A percentile compares a stretch with the other conserved stretches of the same genome.
These are phyloP conservation scores for Entomobrya multifasciata DNA, from an alignment of 2,888 invertebrate genomes.

Conservation along the genomic window DNA sequence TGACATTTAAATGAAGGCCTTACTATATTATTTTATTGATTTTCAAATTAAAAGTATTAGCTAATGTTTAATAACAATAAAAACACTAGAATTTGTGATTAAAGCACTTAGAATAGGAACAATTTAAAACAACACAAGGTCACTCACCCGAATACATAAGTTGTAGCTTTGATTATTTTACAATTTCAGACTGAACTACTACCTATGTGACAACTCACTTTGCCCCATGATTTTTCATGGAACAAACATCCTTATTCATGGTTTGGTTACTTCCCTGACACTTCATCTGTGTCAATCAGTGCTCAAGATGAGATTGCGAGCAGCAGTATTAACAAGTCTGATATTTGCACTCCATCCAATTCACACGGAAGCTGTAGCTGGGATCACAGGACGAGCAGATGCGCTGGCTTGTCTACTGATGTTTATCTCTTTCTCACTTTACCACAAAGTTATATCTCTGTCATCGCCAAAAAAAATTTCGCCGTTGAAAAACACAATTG, in stretches of 20 bases:
- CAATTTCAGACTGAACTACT: slow-evolving; percentile 89
- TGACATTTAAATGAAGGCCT: too few relatives aligned
- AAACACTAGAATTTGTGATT: too few relatives aligned
- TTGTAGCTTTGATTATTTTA: too few relatives aligned
- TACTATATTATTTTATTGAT: too few relatives aligned
- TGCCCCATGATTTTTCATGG: slow-evolving; percentile 90
- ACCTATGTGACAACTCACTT: slow-evolving; percentile 84
- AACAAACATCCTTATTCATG: slow-evolving; percentile 89
- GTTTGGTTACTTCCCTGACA: slow-evolving; percentile 87
- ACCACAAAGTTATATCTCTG: slow-evolving; percentile 85
- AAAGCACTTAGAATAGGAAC: too few relatives aligned
- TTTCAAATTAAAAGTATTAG: too few relatives aligned
- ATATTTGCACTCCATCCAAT: slow-evolving; percentile 93
- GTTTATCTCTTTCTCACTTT: slow-evolving; percentile 89
- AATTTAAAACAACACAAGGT: too few relatives aligned
- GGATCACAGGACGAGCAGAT: slow-evolving; percentile 93
- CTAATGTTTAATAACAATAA: too few relatives aligned
- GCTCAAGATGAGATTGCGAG: slow-evolving; percentile 86
- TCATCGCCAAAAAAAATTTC: not conserved
- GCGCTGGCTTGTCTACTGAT: slow-evolving; percentile 92
- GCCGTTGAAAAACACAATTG: too few relatives aligned
- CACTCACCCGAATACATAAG: too few relatives aligned
- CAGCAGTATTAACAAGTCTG: slow-evolving; percentile 87
- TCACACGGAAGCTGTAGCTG: slow-evolving; percentile 94
- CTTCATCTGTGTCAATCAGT: slow-evolving; percentile 86